phyloP scores from a whole-genome alignment of 2,888 invertebrate genomes.

The Napeogenes sylphis region DNA sequence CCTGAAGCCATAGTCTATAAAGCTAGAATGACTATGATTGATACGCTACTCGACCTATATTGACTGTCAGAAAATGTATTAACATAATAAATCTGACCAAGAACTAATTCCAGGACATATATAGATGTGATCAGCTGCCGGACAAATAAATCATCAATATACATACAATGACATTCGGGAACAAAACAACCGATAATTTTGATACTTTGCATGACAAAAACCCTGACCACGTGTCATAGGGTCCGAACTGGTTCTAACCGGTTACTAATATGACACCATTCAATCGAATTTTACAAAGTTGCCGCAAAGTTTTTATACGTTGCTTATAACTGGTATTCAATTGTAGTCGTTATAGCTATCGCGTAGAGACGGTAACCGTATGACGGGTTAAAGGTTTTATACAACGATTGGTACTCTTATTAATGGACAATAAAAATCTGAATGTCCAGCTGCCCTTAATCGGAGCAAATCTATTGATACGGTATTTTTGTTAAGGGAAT shows the following conservation, averaged over 20 bases:
- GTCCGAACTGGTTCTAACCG: constrained; percentile 66
- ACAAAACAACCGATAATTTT: constrained; percentile 69
- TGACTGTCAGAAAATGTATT: constrained; percentile 20
- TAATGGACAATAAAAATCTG: constrained; percentile 40
- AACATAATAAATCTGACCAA: constrained; percentile 4
- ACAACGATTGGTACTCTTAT: constrained; percentile 21
- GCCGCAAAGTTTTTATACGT: constrained; percentile 34
- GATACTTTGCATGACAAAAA: constrained; percentile 64
- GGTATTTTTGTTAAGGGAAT: constrained; percentile 41
- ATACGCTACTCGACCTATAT: constrained; percentile 24
- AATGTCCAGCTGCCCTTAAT: constrained; percentile 64
- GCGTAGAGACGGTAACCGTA: constrained; percentile 3
- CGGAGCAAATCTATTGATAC: constrained; percentile 55
- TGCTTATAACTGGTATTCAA: constrained; percentile 24
- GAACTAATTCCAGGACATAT: constrained; percentile 4
- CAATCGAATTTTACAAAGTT: constrained; percentile 63
- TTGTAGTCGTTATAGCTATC: constrained; percentile 28
- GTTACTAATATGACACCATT: constrained; percentile 69
- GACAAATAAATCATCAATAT: constrained; percentile 41
- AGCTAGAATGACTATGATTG: constrained; percentile 24
- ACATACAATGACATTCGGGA: constrained; percentile 35
- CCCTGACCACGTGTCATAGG: constrained; percentile 70
- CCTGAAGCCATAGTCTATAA: constrained; percentile 19
- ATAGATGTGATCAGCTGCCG: constrained; percentile 34
- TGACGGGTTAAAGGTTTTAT: not conserved